Conservation (phyloP, 2,888 invertebrate species). For the Xestia xanthographa region DNA sequence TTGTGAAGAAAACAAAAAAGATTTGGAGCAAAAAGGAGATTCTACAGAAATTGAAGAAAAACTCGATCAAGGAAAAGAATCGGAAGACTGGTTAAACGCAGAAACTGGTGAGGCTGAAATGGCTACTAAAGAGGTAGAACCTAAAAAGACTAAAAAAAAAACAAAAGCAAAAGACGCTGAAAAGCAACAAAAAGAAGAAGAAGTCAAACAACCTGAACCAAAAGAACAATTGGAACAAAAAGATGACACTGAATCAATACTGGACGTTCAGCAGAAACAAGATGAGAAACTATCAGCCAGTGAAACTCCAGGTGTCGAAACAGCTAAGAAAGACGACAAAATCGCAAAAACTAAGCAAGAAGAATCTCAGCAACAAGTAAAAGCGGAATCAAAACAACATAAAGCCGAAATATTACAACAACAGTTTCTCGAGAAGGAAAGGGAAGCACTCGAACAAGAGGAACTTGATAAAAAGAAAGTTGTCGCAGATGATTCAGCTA, state of each 20-base stretch:
- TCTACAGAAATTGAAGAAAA: background rate
- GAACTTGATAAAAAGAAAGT: background rate
- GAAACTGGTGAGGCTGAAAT: background rate
- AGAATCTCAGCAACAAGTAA: background rate
- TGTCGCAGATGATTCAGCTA: background rate
- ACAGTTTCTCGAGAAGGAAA: conserved; percentile 8
- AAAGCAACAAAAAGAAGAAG: background rate
- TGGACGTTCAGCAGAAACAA: conserved; percentile 4
- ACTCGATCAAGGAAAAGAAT: background rate
- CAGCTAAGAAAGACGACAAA: conserved; percentile 26
- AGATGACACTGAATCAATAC: background rate
- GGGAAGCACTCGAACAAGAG: background rate
- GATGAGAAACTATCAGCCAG: background rate
- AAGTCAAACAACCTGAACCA: background rate
- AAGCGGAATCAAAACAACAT: conserved; percentile 1
- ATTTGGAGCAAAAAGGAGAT: background rate
- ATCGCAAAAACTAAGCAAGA: background rate
- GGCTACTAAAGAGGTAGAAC: background rate
- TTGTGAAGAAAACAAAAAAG: background rate
- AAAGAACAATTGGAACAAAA: background rate
- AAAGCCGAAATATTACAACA: background rate
- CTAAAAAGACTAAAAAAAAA: background rate
- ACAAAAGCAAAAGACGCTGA: background rate
- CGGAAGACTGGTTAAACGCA: background rate
- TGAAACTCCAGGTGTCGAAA: conserved; percentile 22